These are phyloP conservation scores for Gonatopus flavifemur DNA, from an alignment of 1,140 invertebrate genomes.

Conservation along the genomic window DNA sequence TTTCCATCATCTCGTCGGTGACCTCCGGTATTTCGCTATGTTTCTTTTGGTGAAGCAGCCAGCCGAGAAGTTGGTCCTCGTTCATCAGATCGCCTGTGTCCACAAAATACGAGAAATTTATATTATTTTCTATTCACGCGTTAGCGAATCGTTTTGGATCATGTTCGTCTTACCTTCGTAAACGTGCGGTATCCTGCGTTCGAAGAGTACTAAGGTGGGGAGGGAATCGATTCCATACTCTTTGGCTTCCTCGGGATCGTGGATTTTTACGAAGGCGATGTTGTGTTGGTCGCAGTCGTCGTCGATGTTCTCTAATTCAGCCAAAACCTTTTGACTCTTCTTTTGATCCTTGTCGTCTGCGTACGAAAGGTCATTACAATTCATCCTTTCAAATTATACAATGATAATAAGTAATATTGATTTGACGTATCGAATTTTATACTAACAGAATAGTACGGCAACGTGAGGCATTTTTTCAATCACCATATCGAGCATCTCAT, in stretches of 20 bases:
- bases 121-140: neutral
- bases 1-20: constrained; percentile 92
- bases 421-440: constrained; percentile 23
- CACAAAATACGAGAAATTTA: too few species aligned
- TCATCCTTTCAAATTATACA: too few species aligned
- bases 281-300: constrained; percentile 91
- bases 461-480: constrained; percentile 86
- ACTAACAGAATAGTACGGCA: constrained; percentile 88
- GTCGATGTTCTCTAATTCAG: constrained; percentile 90
- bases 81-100: constrained; percentile 82
- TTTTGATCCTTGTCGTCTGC: constrained; percentile 89
- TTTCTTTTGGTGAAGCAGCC: constrained; percentile 86
- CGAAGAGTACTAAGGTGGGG: constrained; percentile 83
- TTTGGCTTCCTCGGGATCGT: constrained; percentile 83
- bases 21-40: constrained; percentile 91
- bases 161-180: constrained; percentile 86
- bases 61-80: constrained; percentile 85
- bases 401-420: neutral
- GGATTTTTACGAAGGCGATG: constrained; percentile 92
- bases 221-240: constrained; percentile 84
- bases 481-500: constrained; percentile 91
- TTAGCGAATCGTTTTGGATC: too few species aligned
- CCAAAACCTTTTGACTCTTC: constrained; percentile 84
- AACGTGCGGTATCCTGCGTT: constrained; percentile 83
- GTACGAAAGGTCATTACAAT: neutral